phyloP scores from a whole-genome alignment of 2,113 vertebrate species.

The Gambusia affinis region DNA sequence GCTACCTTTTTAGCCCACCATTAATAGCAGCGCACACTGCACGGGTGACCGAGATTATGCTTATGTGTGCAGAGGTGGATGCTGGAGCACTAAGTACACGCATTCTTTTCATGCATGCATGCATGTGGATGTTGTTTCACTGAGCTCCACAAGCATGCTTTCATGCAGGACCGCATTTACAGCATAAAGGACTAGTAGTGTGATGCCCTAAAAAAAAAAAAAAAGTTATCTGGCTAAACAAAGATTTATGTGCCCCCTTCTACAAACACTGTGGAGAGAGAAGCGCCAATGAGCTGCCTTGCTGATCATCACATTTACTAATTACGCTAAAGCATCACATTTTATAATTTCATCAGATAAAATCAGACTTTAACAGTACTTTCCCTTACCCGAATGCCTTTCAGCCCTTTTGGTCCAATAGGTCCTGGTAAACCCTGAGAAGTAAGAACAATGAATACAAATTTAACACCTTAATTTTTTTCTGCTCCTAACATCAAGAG shows the following conservation, averaged over 20 bases:
- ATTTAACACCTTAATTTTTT: background rate
- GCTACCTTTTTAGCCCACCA: slow-evolving; percentile 29
- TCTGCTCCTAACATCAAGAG: background rate
- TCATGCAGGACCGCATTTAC: slow-evolving; percentile 19
- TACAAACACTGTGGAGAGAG: slow-evolving; percentile 2
- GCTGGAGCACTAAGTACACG: slow-evolving; percentile 11
- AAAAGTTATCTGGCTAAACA: background rate
- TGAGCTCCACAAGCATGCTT: slow-evolving; percentile 22
- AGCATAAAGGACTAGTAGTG: slow-evolving; percentile 3
- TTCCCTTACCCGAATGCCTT: slow-evolving; percentile 94
- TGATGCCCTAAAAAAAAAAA: slow-evolving; percentile 4
- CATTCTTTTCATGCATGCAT: slow-evolving; percentile 17
- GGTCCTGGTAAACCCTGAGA: slow-evolving; percentile 97
- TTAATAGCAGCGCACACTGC: slow-evolving; percentile 39
- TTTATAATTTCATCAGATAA: slow-evolving; percentile 14
- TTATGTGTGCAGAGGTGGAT: slow-evolving; percentile 37
- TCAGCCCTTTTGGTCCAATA: slow-evolving; percentile 91
- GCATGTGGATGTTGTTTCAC: slow-evolving; percentile 13
- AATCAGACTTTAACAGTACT: slow-evolving; percentile 11
- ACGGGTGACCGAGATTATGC: slow-evolving; percentile 24
- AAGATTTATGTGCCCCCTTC: slow-evolving; percentile 6
- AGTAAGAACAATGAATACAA: slow-evolving; percentile 76
- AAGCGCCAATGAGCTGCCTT: slow-evolving; percentile 14
- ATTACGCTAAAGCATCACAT: slow-evolving; percentile 27
- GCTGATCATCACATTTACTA: slow-evolving; percentile 1